Base-by-base conservation (phyloP, 1,140 invertebrate genomes). In the Drosophila funebris region DNA sequence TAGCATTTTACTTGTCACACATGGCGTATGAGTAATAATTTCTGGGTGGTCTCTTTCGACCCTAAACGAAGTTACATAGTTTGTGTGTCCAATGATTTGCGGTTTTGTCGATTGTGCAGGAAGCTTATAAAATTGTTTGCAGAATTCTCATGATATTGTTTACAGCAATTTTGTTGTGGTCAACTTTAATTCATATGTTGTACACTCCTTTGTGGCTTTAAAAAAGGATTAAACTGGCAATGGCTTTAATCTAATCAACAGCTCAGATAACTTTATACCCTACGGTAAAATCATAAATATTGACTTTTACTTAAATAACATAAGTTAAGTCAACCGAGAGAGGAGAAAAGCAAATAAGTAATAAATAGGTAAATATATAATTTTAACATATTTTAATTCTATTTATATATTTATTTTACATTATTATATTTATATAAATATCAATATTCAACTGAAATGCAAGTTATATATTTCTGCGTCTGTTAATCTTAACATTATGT, bases 101-200 rank as follows among this genome's bases (percentile, higher is more conserved):
- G 62, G 78, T 73, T 80, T 76, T 58, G 18, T 24, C 33, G 20
- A 24, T 13, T 61, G 24, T 29, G 31, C 48, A 46, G 33, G 18
- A 36, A 60, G 67, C 78, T 73, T 80, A 76, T 73, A 64, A 81
- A 73, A 63, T 63, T 81, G 33, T 61, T 41, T 68, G 52, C 39
- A 58, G 43, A 66, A 37, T 63, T 62, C 36, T 53, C 61, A 76
- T 36, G 3, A 36, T 75, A 81, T 66, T 76, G 78, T 64, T 76
- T 76, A 68, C 78, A 81, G 62, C 78, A 81, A 76, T 76, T 80
- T 72, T 68, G 44, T 64, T 81, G 78, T 68, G 78, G 78, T 79
- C 78, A 80, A 76, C 41, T 48, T 71, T 66, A 60, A 56, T 70
- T 66, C 52, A 48, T 37, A 37, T 70, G 60, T 48, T 64, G 31